Evolutionary conservation across 2,888 invertebrate species (phyloP).

Genomic region (Macrophya annulata): DNA sequence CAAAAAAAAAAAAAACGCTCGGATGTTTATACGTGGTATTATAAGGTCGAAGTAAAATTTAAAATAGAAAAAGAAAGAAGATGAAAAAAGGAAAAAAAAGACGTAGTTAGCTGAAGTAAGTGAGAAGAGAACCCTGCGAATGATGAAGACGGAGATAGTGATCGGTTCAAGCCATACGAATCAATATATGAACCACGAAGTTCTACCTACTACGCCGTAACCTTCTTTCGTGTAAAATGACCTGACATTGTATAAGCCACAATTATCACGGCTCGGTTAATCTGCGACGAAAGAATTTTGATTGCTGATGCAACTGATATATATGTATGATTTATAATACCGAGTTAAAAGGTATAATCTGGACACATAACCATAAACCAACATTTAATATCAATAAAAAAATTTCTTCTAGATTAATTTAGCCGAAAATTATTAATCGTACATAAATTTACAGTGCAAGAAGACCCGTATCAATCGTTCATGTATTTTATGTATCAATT

Average conservation of each 20-base stretch:
- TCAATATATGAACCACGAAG: conserved; percentile 38
- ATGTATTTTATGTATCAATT: too few species aligned
- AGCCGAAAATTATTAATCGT: too few species aligned
- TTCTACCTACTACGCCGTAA: conserved; percentile 29
- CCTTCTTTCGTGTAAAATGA: conserved; percentile 40
- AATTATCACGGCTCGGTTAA: neutral
- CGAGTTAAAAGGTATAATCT: neutral
- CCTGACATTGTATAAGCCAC: neutral
- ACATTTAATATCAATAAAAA: neutral
- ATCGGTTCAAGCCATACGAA: conserved; percentile 16
- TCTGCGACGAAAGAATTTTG: neutral
- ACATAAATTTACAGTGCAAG: too few species aligned
- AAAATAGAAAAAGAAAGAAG: neutral
- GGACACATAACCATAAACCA: neutral
- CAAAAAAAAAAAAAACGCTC: neutral
- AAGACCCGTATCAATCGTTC: too few species aligned
- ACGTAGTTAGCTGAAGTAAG: neutral
- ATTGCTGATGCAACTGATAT: conserved; percentile 10
- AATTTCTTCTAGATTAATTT: neutral
- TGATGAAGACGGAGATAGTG: neutral
- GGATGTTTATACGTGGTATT: neutral
- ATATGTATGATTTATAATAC: neutral
- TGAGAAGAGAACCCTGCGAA: neutral
- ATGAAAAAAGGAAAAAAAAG: neutral
- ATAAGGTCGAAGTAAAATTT: neutral